A percentile compares a stretch with the other conserved stretches of the same genome.
phyloP scores from a whole-genome alignment of 2,888 invertebrate species.

The Ophion ventricosus region DNA sequence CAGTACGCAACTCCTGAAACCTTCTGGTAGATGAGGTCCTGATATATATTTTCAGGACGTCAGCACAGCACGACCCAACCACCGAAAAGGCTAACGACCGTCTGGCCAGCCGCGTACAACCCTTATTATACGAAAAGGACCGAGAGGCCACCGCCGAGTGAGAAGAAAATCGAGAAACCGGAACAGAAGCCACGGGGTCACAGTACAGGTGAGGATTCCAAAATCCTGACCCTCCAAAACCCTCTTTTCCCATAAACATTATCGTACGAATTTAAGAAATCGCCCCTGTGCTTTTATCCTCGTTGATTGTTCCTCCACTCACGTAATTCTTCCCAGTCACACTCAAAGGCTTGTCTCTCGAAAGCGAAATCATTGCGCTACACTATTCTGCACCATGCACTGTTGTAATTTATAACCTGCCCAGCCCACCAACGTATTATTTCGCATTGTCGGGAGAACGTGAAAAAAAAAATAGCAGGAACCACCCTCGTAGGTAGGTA shows the following conservation, averaged over 20 bases:
- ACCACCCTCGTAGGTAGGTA: conserved; percentile 48
- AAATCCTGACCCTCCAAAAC: conserved; percentile 39
- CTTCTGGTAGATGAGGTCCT: conserved; percentile 72
- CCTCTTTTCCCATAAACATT: conserved; percentile 22
- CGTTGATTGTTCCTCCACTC: conserved; percentile 10
- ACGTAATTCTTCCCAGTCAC: conserved; percentile 25
- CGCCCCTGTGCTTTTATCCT: conserved; percentile 52
- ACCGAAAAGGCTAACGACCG: conserved; percentile 78
- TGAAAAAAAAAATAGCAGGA: background rate
- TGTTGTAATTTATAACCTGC: conserved; percentile 67
- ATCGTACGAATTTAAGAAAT: conserved; percentile 14
- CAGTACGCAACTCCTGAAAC: conserved; percentile 66
- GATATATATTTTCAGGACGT: conserved; percentile 80
- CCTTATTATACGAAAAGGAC: conserved; percentile 81
- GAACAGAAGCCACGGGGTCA: conserved; percentile 79
- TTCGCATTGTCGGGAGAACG: conserved; percentile 60
- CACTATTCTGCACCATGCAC: conserved; percentile 82
- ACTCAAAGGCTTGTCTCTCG: conserved; percentile 61
- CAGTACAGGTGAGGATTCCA: conserved; percentile 79
- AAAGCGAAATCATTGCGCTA: conserved; percentile 69
- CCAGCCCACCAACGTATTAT: conserved; percentile 55
- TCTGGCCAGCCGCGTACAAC: conserved; percentile 81
- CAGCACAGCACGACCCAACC: conserved; percentile 79
- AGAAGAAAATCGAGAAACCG: conserved; percentile 79
- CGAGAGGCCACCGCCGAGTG: conserved; percentile 80